Evolutionary conservation across 2,113 vertebrate species (phyloP).

Genomic region (Andinoacara biseriatus): DNA sequence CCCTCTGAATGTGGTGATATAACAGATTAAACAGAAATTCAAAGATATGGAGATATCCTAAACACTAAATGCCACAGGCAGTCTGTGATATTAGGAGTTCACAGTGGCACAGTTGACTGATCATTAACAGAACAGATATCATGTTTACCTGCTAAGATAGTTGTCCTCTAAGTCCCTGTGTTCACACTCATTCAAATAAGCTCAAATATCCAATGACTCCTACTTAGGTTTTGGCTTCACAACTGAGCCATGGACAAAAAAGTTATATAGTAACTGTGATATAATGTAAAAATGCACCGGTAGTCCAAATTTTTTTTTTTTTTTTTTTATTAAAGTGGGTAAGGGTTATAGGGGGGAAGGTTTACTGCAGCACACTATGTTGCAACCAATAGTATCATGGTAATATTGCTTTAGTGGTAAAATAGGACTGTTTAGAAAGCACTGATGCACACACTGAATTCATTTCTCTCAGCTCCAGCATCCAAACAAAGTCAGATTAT

Average conservation of each 20-base stretch:
- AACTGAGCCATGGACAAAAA: background rate
- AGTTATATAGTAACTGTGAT: background rate
- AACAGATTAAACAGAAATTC: constrained; percentile 19
- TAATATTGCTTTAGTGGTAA: background rate
- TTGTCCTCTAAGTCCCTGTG: background rate
- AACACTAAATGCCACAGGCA: background rate
- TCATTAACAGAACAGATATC: background rate
- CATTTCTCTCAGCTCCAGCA: background rate
- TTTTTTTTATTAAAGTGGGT: background rate
- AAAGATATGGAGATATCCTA: background rate
- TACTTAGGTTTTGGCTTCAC: background rate
- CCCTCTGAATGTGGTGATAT: constrained; percentile 36
- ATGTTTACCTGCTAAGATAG: background rate
- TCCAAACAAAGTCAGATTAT: background rate
- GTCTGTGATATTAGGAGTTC: background rate
- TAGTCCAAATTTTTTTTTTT: background rate
- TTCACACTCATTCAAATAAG: background rate
- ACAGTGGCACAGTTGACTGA: background rate
- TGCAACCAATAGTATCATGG: background rate
- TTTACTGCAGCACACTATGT: background rate
- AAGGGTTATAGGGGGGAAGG: background rate
- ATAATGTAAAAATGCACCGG: background rate
- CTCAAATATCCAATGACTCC: background rate
- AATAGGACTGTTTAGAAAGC: background rate
- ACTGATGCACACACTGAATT: background rate